Base-by-base conservation (phyloP, 2,113 vertebrate genomes). In the Campylorhamphus procurvoides region DNA sequence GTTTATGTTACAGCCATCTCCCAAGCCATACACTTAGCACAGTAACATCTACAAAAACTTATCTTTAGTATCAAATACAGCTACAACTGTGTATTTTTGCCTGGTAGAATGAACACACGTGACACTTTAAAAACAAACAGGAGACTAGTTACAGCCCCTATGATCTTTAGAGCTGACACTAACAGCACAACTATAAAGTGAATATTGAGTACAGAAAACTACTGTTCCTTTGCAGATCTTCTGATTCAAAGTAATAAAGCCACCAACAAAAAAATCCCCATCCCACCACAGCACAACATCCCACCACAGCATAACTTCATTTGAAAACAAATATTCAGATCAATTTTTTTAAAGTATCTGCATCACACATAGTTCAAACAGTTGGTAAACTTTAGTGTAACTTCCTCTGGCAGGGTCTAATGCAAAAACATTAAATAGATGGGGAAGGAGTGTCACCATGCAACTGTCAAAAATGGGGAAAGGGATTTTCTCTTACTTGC, bases 401-500 rank as follows among this genome's bases (percentile, higher is more conserved):
- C 62, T 95, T 93, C 87, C 58, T 86, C 76, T 53, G 52, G 47
- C 60, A 95, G 18, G 8, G 74, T 75, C 53, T 86, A 90, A 84
- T 29, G 53, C 63, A 84, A 46, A 52, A 75, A 40, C 60, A 79
- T 66, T 58, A 82, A 59, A 46, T 31, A 85, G 69, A 95, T 49
- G 74, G 44, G 64, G 76, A 90, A 47, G 1, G 24, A 90, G 62
- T 44, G 39, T 53, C 94, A 87, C 44, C 77, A 44, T 7, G 27
- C 66, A 92, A 75, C 35, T 29, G 56, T 46, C 3, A 4, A 87
- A 75, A 80, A 88, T 31, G 68, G 64, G 64, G 94, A 88, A 82
- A 64, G 64, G 76, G 91, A 84, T 90, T 93, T 94, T 95, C 92
- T 94, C 62, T 56, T 82, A 87, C 82, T 90, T 90, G 76, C 90